phyloP scores from a whole-genome alignment of 37 sponge, comb jelly and placozoan species.

The Bolinopsis microptera region DNA sequence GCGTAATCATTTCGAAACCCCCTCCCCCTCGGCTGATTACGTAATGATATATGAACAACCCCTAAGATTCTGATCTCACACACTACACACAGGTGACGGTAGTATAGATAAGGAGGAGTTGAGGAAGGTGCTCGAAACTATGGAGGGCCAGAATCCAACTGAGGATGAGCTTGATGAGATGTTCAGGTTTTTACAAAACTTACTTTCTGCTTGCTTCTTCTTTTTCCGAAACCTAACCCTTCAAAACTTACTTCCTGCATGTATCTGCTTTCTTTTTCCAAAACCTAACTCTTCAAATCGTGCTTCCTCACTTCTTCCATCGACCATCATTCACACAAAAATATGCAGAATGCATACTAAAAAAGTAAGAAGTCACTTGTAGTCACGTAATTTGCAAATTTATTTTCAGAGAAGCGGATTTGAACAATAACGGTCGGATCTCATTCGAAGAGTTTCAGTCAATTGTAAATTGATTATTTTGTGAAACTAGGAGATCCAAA shows the following conservation, averaged over 20 bases:
- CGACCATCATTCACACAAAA: too few species aligned
- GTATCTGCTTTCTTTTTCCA: background rate
- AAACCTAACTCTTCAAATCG: background rate
- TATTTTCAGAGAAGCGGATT: constrained; percentile 5
- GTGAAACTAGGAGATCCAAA: too few species aligned
- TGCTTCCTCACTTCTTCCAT: background rate
- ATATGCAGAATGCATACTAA: too few species aligned
- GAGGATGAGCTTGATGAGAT: background rate
- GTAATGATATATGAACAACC: too few species aligned
- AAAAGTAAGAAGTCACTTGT: too few species aligned
- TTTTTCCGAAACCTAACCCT: background rate
- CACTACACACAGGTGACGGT: background rate
- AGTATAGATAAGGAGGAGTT: background rate
- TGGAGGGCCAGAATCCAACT: background rate
- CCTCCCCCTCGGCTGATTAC: too few species aligned
- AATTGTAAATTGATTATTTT: background rate
- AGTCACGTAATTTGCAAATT: too few species aligned
- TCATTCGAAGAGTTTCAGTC: constrained; percentile 25
- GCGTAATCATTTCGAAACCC: too few species aligned
- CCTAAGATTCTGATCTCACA: too few species aligned
- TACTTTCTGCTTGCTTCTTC: background rate
- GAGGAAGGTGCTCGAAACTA: background rate
- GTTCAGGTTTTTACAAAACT: background rate
- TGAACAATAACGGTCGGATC: background rate
- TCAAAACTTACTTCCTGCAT: background rate